phyloP scores from a whole-genome alignment of 2,797 vertebrate species.

The Amniataba percoides region DNA sequence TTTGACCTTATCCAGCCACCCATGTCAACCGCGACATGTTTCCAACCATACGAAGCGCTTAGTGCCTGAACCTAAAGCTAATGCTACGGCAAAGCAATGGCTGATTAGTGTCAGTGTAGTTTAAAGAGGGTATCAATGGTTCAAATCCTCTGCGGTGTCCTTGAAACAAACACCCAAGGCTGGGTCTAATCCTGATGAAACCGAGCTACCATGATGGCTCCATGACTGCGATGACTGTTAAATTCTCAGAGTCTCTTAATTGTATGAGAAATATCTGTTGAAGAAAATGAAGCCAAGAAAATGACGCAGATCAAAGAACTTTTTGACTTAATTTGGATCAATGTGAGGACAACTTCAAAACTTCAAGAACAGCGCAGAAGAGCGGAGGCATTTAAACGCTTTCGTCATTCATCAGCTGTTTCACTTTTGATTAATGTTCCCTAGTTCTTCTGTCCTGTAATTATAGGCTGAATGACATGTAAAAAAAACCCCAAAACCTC shows the following conservation, averaged over 20 bases:
- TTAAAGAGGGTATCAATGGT: slow-evolving; percentile 21
- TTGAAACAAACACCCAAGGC: slow-evolving; percentile 36
- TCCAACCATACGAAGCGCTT: slow-evolving; percentile 41
- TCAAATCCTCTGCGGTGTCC: slow-evolving; percentile 22
- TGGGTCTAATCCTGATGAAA: slow-evolving; percentile 42
- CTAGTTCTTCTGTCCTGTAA: slow-evolving; percentile 1
- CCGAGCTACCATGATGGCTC: background rate
- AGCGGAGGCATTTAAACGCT: background rate
- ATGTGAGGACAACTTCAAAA: background rate
- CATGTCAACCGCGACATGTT: slow-evolving; percentile 17
- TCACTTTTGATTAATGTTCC: slow-evolving; percentile 7
- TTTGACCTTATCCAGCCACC: slow-evolving; percentile 54
- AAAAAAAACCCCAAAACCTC: background rate
- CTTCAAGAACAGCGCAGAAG: background rate
- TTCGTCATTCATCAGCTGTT: background rate
- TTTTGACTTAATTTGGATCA: background rate
- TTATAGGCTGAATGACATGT: background rate
- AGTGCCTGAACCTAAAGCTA: slow-evolving; percentile 33
- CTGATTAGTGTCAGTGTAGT: slow-evolving; percentile 6
- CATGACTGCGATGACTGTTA: background rate
- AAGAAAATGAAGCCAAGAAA: background rate
- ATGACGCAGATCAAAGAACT: background rate
- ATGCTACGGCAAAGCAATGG: slow-evolving; percentile 39
- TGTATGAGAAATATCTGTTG: background rate
- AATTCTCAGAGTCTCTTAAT: background rate